Evolutionary conservation across 2,797 vertebrate species (phyloP).

Genomic region (Zalophus californianus): DNA sequence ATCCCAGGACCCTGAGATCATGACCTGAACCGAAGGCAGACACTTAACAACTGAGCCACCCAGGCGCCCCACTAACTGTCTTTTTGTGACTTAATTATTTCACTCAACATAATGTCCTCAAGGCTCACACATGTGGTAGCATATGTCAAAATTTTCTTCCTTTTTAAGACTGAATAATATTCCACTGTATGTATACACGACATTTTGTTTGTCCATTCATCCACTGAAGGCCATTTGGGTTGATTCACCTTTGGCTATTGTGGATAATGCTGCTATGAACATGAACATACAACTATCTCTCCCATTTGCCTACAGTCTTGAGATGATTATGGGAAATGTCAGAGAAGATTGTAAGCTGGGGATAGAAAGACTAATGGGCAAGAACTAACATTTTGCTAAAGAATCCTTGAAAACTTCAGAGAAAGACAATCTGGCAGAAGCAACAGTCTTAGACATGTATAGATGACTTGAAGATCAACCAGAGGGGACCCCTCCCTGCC

Average conservation of each 20-base stretch:
- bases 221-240: neutral
- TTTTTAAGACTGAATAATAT: slow-evolving; percentile 46
- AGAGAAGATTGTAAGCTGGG: neutral
- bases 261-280: slow-evolving; percentile 21
- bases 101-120: slow-evolving; percentile 32
- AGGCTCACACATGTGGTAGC: neutral
- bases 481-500: neutral
- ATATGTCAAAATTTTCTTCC: slow-evolving; percentile 16
- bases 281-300: neutral
- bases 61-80: neutral
- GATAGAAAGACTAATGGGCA: neutral
- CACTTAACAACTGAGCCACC: too few species aligned
- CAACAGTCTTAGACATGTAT: neutral
- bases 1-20: too few species aligned
- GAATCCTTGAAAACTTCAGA: slow-evolving; percentile 38
- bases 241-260: slow-evolving; percentile 1
- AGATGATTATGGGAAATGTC: neutral
- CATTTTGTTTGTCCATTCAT: slow-evolving; percentile 24
- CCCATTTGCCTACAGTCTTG: slow-evolving; percentile 32
- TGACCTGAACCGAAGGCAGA: too few species aligned
- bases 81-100: neutral
- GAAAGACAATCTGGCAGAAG: neutral
- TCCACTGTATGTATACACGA: neutral
- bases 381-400: neutral
- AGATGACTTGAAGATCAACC: neutral